phyloP scores from a whole-genome alignment of 2,888 invertebrate genomes.

The Sinohyriopsis cumingii region DNA sequence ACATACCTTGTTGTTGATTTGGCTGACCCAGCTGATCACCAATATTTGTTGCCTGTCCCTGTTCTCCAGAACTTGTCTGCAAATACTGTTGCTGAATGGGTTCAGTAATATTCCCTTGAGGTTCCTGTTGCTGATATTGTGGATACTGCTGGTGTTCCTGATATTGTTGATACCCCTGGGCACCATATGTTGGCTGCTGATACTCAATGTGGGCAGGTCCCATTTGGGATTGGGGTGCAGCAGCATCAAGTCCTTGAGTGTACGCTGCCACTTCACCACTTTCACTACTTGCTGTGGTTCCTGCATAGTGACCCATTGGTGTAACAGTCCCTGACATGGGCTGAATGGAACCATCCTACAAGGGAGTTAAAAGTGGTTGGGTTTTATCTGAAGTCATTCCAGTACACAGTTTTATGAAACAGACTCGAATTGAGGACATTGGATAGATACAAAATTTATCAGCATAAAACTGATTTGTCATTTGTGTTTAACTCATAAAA shows the following conservation, averaged over 20 bases:
- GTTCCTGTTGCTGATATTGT: slow-evolving; percentile 1
- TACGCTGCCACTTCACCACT: slow-evolving; percentile 62
- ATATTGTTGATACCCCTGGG: slow-evolving; percentile 7
- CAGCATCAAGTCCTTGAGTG: slow-evolving; percentile 21
- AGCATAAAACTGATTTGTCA: too few relatives aligned
- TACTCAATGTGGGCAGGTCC: slow-evolving; percentile 8
- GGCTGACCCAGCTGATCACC: slow-evolving; percentile 3
- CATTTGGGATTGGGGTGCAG: slow-evolving; percentile 1
- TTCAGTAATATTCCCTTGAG: slow-evolving; percentile 2
- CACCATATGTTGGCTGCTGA: slow-evolving; percentile 4
- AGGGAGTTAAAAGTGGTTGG: neutral
- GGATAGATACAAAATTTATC: too few relatives aligned
- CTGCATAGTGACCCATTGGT: slow-evolving; percentile 50
- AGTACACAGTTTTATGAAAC: too few relatives aligned
- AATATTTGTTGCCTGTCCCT: neutral
- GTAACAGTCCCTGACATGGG: slow-evolving; percentile 60
- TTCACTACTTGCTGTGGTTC: slow-evolving; percentile 63
- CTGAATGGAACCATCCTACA: slow-evolving; percentile 65
- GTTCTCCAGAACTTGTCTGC: neutral
- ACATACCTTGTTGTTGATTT: slow-evolving; percentile 2
- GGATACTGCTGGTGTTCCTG: slow-evolving; percentile 31
- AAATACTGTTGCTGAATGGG: neutral
- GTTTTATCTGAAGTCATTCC: neutral
- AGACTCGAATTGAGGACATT: too few relatives aligned
- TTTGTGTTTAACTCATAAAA: too few relatives aligned